These are phyloP conservation scores for Drosophila hydei DNA, from an alignment of 1,140 invertebrate genomes.

Conservation along the genomic window DNA sequence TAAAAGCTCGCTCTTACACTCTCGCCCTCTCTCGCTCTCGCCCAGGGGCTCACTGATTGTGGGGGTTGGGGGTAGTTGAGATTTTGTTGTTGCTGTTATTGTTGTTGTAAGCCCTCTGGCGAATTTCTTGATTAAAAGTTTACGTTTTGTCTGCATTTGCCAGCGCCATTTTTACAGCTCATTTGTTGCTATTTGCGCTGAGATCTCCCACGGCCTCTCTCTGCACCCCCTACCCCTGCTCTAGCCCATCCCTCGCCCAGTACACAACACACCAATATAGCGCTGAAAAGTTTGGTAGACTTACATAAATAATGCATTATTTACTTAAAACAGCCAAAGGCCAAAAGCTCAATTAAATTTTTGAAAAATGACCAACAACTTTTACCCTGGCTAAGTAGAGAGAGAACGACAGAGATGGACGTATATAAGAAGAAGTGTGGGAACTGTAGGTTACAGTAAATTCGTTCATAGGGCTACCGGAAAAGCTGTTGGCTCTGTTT, in stretches of 20 bases:
- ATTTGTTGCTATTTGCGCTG: conserved; percentile 62
- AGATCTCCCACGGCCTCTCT: background rate
- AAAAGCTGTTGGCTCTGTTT: background rate
- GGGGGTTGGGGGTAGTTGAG: conserved; percentile 22
- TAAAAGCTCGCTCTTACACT: conserved; percentile 42
- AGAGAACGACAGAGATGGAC: background rate
- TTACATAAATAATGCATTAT: conserved; percentile 76
- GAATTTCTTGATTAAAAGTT: conserved; percentile 70
- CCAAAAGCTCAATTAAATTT: conserved; percentile 74
- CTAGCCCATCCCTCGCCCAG: background rate
- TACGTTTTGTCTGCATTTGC: conserved; percentile 50
- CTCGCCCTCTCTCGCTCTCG: background rate
- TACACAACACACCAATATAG: background rate
- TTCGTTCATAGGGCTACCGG: background rate
- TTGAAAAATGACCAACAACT: conserved; percentile 65
- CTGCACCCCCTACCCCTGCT: background rate
- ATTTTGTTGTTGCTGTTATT: conserved; percentile 5
- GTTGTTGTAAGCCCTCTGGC: conserved; percentile 37
- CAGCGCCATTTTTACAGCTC: conserved; percentile 65
- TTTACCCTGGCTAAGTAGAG: background rate
- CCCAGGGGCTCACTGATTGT: background rate
- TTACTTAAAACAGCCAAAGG: conserved; percentile 71
- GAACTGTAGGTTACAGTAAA: background rate
- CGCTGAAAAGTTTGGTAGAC: conserved; percentile 18
- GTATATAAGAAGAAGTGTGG: background rate